Base-by-base conservation (phyloP, 2,113 vertebrate species). In the Herpetotheres cachinnans region DNA sequence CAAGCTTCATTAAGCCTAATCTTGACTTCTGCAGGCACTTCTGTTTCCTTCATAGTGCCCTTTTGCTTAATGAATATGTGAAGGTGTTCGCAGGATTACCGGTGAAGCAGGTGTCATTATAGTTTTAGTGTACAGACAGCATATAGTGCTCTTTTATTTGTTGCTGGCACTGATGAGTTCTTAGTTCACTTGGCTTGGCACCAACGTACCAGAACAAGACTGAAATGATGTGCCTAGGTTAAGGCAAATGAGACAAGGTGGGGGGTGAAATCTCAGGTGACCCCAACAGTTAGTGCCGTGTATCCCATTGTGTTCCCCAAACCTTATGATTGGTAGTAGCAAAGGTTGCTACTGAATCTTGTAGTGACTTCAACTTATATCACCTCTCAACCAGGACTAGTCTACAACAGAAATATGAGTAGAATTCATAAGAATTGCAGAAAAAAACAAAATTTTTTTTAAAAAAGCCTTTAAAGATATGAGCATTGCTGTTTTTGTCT, bases 161-260 rank as follows among this genome's bases (percentile, higher is more conserved):
- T 62, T 44, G 16, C 27, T 87, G 72, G 46, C 16, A 52, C 56
- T 58, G 54, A 73, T 47, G 62, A 65, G 1, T 46, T 86, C 55
- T 73, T 3, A 61, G 11, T 70, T 89, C 4, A 55, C 47, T 83
- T 79, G 56, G 5, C 40, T 36, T 79, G n/a, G 22, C 26, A 79
- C 17, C 16, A 63, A 11, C 7, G 10, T 40, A 36, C 10, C 44
- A 34, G 29, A 56, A 72, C 17, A 61, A 49, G 10, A 34, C 42
- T 63, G n/a, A 84, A 84, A 72, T 26, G 3, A 63, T 44, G 38
- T 80, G 19, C 21, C 3, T n/a, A 77, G 20, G 15, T 40, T 70
- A 55, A 27, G 65, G 13, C 13, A 61, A 67, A 63, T 19, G 44
- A 72, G 36, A 47, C 1, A 3, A 22, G 0, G 0, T 20, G 30